Percentiles rank a stretch among this genome's conserved stretches.
Evolutionary conservation across 1,140 invertebrate genomes (phyloP).

Genomic region (Lamellibrachia luymesi): DNA sequence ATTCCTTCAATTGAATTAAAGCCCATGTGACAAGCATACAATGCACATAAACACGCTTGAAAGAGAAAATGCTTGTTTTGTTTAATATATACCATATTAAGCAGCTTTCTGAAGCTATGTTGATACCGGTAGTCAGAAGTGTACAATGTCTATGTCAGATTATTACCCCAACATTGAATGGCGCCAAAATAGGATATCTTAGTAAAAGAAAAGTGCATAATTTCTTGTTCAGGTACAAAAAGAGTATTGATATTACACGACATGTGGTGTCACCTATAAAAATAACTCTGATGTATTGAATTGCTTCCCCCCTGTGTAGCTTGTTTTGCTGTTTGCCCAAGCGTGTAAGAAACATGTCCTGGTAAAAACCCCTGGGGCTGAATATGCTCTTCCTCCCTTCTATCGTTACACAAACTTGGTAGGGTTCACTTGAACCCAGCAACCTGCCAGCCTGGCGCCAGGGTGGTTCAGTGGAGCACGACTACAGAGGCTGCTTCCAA

Average conservation of each 20-base stretch:
- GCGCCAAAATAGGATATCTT: not conserved
- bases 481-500: not conserved
- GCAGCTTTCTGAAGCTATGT: not conserved
- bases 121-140: not conserved
- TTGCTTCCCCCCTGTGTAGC: not conserved
- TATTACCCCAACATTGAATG: not conserved
- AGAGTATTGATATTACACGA: not conserved
- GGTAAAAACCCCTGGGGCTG: not conserved
- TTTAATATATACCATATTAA: too few species aligned
- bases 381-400: not conserved
- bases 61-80: not conserved
- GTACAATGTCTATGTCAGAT: not conserved
- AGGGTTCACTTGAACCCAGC: not conserved
- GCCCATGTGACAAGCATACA: not conserved
- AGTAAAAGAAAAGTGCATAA: not conserved
- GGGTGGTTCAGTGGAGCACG: not conserved
- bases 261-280: not conserved
- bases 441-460: not conserved
- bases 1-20: not conserved
- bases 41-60: not conserved
- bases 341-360: not conserved
- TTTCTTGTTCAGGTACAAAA: too few species aligned
- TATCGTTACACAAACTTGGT: not conserved
- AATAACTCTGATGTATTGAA: not conserved
- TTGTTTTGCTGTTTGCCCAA: not conserved